A percentile compares a stretch with the other conserved stretches of the same genome.
Conservation (phyloP, 37 sponge, comb jelly and placozoan species). For the Aplysina aerophoba region DNA sequence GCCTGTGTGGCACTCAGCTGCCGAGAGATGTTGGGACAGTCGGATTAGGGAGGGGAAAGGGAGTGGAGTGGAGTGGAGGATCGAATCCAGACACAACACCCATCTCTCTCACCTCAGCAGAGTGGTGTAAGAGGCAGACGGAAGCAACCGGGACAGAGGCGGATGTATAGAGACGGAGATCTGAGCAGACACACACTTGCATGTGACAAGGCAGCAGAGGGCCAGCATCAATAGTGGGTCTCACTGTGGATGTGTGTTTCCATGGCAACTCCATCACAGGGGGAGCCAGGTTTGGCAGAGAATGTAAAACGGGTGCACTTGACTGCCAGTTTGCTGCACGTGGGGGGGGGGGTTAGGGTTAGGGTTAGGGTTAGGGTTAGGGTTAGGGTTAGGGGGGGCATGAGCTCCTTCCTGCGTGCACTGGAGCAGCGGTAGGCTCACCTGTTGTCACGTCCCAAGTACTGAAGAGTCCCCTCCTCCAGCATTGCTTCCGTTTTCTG, state of each 20-base stretch:
- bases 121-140: neutral
- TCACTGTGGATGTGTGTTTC: slow-evolving; percentile 10
- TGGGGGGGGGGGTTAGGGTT: neutral
- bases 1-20: neutral
- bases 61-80: neutral
- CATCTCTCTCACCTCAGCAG: slow-evolving; percentile 4
- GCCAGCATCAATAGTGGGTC: neutral
- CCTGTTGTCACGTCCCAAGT: slow-evolving; percentile 34
- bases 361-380: neutral
- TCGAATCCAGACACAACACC: neutral
- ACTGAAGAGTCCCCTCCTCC: slow-evolving; percentile 45
- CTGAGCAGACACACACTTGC: neutral
- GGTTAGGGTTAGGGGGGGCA: neutral
- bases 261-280: slow-evolving; percentile 12
- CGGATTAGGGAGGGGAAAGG: neutral
- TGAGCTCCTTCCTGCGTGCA: neutral
- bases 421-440: neutral
- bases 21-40: neutral
- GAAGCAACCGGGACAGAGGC: neutral
- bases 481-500: slow-evolving; percentile 56
- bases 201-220: neutral
- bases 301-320: neutral
- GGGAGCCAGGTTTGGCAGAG: neutral
- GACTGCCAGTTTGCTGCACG: neutral
- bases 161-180: neutral